Conservation (phyloP, 2,888 invertebrate genomes). For the Chromoteleia sp. region DNA sequence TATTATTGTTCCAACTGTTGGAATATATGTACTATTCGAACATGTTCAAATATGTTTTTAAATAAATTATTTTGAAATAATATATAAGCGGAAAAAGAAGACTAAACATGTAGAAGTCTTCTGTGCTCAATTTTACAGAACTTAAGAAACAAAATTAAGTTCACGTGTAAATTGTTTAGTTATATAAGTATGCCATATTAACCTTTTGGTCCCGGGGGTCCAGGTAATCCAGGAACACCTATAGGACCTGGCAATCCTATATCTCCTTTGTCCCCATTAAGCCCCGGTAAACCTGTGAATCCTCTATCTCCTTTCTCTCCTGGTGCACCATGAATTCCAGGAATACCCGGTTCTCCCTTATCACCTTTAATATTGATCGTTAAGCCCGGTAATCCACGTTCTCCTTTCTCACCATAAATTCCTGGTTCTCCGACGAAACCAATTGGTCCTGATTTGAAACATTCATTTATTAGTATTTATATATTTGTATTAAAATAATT, state of each 20-base stretch:
- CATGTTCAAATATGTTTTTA: no score
- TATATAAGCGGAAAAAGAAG: no score
- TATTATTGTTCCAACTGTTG: no score
- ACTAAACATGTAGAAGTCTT: no score
- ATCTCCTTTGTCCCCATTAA: constrained; percentile 83
- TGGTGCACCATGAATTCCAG: constrained; percentile 86
- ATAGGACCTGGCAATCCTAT: constrained; percentile 81
- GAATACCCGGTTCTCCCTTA: constrained; percentile 85
- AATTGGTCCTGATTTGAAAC: constrained; percentile 75
- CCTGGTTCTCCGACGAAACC: constrained; percentile 87
- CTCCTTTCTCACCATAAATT: constrained; percentile 86
- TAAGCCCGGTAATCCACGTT: constrained; percentile 86
- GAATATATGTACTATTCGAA: no score
- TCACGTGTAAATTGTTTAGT: not conserved
- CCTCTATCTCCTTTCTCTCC: constrained; percentile 86
- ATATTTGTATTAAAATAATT: not conserved
- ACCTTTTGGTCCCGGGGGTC: constrained; percentile 87
- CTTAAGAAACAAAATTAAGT: no score
- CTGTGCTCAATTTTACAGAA: no score
- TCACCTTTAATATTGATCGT: constrained; percentile 85
- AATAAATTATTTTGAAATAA: no score
- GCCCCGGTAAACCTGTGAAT: constrained; percentile 83
- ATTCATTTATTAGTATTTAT: not conserved
- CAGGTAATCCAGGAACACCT: constrained; percentile 83
- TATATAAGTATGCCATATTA: not conserved